Percentiles rank a stretch among this genome's conserved stretches.
Evolutionary conservation across 2,113 vertebrate species (phyloP).

Genomic region (Spermophilus dauricus): DNA sequence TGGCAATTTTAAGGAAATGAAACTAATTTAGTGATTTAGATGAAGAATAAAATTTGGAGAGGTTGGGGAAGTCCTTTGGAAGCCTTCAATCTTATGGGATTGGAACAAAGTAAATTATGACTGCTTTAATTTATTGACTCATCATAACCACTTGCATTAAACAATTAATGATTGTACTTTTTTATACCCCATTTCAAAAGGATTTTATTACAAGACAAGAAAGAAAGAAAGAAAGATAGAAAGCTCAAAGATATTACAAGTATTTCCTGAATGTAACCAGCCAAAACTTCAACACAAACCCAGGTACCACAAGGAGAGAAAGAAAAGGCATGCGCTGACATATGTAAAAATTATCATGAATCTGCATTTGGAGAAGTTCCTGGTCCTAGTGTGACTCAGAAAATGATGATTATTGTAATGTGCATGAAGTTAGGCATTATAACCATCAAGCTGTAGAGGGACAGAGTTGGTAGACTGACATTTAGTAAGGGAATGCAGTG

Average conservation of each 20-base stretch:
- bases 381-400: not conserved
- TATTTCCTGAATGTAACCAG: not conserved
- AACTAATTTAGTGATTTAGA: not conserved
- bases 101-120: conserved; percentile 31
- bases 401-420: not conserved
- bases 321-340: not conserved
- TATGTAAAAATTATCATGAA: not conserved
- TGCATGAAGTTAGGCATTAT: not conserved
- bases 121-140: not conserved
- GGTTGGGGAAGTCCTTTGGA: not conserved
- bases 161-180: not conserved
- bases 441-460: not conserved
- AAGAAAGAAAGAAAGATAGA: conserved; percentile 20
- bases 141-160: conserved; percentile 30
- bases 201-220: conserved; percentile 52
- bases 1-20: conserved; percentile 32
- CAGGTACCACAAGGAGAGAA: not conserved
- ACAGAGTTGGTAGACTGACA: not conserved
- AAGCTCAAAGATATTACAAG: not conserved
- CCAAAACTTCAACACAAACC: not conserved
- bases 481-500: not conserved
- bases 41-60: not conserved
- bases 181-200: not conserved
- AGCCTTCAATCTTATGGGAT: not conserved
- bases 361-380: not conserved